A percentile compares a stretch with the other conserved stretches of the same genome.
These are phyloP conservation scores for Myiagra hebetior DNA, from an alignment of 2,113 vertebrate species.

Conservation along the genomic window DNA sequence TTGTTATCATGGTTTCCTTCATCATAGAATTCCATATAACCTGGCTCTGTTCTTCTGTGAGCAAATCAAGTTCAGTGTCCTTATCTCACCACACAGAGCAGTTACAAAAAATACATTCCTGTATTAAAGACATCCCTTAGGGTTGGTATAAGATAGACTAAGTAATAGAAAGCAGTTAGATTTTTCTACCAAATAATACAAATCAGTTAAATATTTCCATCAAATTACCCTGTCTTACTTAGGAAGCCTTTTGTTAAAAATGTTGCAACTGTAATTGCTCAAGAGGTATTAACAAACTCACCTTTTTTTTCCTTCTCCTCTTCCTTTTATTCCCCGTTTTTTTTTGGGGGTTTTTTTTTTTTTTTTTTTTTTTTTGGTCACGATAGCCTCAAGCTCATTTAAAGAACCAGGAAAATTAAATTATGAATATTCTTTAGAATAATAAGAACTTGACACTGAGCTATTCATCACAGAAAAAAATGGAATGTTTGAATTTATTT, in stretches of 20 bases:
- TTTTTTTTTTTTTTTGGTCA: background rate
- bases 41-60: background rate
- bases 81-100: background rate
- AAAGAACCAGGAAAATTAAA: conserved; percentile 36
- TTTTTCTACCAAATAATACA: background rate
- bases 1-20: background rate
- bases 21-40: background rate
- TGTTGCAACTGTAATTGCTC: background rate
- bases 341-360: no score
- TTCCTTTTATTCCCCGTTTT: rapidly evolving
- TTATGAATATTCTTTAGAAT: conserved; percentile 21
- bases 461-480: conserved; percentile 25
- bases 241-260: background rate
- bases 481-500: conserved; percentile 14
- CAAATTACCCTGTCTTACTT: background rate
- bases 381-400: background rate
- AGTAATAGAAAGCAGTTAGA: background rate
- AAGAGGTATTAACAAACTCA: background rate
- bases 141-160: background rate
- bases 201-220: background rate
- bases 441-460: background rate
- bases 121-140: background rate
- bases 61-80: background rate
- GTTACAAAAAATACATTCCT: background rate
- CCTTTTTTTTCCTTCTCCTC: background rate